Base-by-base conservation (phyloP, 2,888 invertebrate species). In the Athalia cordata region DNA sequence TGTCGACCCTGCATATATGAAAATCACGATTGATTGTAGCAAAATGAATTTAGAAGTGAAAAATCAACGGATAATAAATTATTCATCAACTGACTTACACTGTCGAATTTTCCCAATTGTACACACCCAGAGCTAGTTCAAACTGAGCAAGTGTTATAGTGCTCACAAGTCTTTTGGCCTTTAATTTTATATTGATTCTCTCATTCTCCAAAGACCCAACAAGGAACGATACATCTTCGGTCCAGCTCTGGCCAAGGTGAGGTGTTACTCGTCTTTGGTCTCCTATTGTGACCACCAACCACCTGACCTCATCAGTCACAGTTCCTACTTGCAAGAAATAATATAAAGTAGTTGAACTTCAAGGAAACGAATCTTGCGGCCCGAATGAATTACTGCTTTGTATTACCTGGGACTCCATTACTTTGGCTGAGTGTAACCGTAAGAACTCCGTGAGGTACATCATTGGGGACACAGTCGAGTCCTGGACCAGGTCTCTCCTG, bases 141-240 rank as follows among this genome's bases (percentile, higher is more conserved):
- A 89, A 91, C 77, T 90, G 89, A 13, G 91, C 91, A 75, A 92
- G 83, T 0, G 91, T 92, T 70, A 91, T 90, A 70, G 91, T 91
- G 80, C 91, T 91, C 80, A 92, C 88, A 70, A 92, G 87, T 65
- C 91, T 86, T 82, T 91, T 92, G 78, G 90, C 91, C 83, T 92
- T 92, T 79, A 91, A 84, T 83, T 92, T 92, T 65, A 92, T 87
- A 64, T 84, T 83, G 57, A 92, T 84, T 85, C 89, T 89, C 79
- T 92, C 91, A 77, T 87, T 89, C 47, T 89, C 89, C 79, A 92
- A 85, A 52, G 89, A 85, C 78, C 91, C 89, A 15, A 92, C 90
- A 76, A 92, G 87, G 84, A 92, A 92, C 43, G 92, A 92, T 66
- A 90, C 89, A 77, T 91, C 89, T 80, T 92, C 91, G 79, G 90